phyloP scores from a whole-genome alignment of 1,140 invertebrate genomes.

The Diachasmimorpha longicaudata region DNA sequence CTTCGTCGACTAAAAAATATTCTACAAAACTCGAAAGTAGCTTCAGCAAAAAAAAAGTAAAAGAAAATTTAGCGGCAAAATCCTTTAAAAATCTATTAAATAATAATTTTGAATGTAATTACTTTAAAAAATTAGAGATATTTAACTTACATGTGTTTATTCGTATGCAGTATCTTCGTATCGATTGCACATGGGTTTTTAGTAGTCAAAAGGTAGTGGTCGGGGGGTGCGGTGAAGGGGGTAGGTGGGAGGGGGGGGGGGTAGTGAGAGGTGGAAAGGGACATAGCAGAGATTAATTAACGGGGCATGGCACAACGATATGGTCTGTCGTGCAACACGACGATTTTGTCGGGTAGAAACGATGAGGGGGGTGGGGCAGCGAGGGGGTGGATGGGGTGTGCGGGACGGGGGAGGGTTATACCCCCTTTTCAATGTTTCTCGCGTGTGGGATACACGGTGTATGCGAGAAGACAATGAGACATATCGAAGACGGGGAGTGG shows the following conservation, averaged over 20 bases:
- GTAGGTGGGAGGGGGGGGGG: background rate
- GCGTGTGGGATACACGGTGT: background rate
- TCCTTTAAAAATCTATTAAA: too few species aligned
- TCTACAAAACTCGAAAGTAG: too few species aligned
- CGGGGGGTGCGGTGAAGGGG: constrained; percentile 4
- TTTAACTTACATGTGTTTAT: background rate
- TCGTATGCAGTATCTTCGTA: background rate
- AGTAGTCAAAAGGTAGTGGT: background rate
- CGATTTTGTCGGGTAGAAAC: constrained; percentile 4
- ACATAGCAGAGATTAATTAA: constrained; percentile 1
- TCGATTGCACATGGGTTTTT: constrained; percentile 11
- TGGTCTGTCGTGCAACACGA: constrained; percentile 7
- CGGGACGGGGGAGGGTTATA: background rate
- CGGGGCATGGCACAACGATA: background rate
- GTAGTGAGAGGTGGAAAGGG: background rate
- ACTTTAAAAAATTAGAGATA: background rate
- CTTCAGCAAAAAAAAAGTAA: too few species aligned
- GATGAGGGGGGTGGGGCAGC: constrained; percentile 7
- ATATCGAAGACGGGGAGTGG: background rate
- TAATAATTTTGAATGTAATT: too few species aligned
- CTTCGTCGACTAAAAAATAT: too few species aligned
- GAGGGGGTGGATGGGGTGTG: too few species aligned
- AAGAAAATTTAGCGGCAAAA: too few species aligned
- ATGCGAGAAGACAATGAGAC: constrained; percentile 6
- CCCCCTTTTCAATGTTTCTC: constrained; percentile 8